These are phyloP conservation scores for Cyprinella venusta DNA, from an alignment of 2,797 vertebrate species.

Conservation along the genomic window DNA sequence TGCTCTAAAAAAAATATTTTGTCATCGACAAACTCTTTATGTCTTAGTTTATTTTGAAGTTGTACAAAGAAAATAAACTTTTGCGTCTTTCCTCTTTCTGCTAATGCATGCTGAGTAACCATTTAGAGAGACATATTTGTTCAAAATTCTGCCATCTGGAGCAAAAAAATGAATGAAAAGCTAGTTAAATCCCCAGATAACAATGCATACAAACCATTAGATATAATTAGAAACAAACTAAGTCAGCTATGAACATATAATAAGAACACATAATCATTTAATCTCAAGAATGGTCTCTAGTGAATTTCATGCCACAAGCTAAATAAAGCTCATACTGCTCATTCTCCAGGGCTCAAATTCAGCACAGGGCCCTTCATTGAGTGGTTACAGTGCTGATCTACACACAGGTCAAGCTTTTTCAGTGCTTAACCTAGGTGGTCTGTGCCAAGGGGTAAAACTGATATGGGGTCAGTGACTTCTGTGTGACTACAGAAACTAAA, in stretches of 20 bases:
- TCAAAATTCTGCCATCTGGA: slow-evolving; percentile 31
- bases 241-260: slow-evolving; percentile 33
- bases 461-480: slow-evolving; percentile 19
- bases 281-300: slow-evolving; percentile 17
- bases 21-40: background rate
- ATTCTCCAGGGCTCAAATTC: slow-evolving; percentile 8
- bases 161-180: slow-evolving; percentile 7
- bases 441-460: slow-evolving; percentile 4
- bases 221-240: slow-evolving; percentile 39
- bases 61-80: background rate
- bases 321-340: slow-evolving; percentile 9
- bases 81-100: background rate
- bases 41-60: background rate
- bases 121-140: background rate
- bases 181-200: slow-evolving; percentile 25
- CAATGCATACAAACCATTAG: slow-evolving; percentile 23
- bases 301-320: slow-evolving; percentile 11
- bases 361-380: slow-evolving; percentile 15
- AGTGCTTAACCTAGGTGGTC: background rate
- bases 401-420: slow-evolving; percentile 7
- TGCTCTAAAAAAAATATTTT: background rate
- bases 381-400: background rate
- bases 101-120: background rate
- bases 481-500: slow-evolving; percentile 6
- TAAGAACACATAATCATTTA: slow-evolving; percentile 27